phyloP scores from a whole-genome alignment of 2,797 vertebrate genomes.

The Ceryle rudis region DNA sequence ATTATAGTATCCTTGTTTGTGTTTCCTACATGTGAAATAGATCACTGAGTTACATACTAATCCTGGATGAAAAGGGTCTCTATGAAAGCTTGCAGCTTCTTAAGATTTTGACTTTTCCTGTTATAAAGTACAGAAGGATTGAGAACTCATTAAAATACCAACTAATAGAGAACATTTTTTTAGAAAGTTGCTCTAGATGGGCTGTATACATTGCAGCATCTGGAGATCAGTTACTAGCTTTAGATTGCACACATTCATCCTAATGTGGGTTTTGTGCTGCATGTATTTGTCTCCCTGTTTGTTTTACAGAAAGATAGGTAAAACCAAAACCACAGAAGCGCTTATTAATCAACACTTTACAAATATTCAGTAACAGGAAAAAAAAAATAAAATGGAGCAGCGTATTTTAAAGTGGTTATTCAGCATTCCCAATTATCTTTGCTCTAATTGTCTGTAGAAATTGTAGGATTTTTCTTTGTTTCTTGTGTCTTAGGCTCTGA shows the following conservation, averaged over 20 bases:
- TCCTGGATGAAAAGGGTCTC: not conserved
- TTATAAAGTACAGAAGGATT: not conserved
- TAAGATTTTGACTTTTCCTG: not conserved
- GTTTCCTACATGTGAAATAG: not conserved
- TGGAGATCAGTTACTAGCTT: not conserved
- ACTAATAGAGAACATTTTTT: not conserved
- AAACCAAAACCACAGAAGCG: not conserved
- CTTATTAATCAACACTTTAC: not conserved
- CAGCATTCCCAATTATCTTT: not conserved
- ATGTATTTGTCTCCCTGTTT: not conserved
- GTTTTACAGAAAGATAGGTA: not conserved
- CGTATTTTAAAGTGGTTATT: not conserved
- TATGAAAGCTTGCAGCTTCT: not conserved
- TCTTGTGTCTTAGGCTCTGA: not conserved
- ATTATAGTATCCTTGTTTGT: not conserved
- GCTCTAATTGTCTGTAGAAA: not conserved
- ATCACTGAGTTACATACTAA: not conserved
- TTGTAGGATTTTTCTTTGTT: not conserved
- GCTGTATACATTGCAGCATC: not conserved
- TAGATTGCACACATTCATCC: not conserved
- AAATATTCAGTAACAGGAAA: not conserved
- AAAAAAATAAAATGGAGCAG: not conserved
- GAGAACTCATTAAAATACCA: not conserved
- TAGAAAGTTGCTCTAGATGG: not conserved
- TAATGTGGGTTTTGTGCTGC: not conserved